Evolutionary conservation across 2,797 vertebrate genomes (phyloP).

Genomic region (Dromococcyx pavoninus): DNA sequence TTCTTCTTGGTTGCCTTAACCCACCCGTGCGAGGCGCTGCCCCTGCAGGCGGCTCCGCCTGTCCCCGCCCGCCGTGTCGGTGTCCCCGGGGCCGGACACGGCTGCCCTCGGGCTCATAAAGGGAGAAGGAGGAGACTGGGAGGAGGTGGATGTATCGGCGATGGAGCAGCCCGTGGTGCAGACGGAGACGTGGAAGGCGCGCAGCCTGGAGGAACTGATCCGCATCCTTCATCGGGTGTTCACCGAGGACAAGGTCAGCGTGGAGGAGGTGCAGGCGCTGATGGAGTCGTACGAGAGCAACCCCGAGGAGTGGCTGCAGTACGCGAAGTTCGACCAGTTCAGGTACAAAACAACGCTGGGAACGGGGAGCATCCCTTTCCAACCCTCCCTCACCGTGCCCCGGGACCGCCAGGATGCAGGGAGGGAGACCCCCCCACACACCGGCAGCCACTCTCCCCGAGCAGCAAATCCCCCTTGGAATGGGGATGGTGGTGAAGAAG

Average conservation of each 20-base stretch:
- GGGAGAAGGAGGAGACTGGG: constrained; percentile 1
- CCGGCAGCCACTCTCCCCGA: no score
- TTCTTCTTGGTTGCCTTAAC: no score
- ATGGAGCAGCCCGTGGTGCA: constrained; percentile 89
- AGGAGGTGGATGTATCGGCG: neutral
- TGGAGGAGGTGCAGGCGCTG: constrained; percentile 88
- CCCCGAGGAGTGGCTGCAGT: constrained; percentile 87
- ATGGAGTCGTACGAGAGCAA: constrained; percentile 93
- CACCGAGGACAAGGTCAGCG: constrained; percentile 81
- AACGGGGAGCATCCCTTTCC: no score
- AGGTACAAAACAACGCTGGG: constrained; percentile 74
- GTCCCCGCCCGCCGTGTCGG: neutral
- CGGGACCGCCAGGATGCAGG: no score
- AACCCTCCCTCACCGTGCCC: no score
- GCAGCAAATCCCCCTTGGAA: no score
- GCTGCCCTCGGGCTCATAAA: constrained; percentile 54
- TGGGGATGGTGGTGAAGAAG: no score
- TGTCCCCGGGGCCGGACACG: neutral
- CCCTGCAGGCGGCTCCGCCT: neutral
- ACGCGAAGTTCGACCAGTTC: constrained; percentile 89
- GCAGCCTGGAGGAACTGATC: constrained; percentile 84
- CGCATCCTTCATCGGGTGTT: constrained; percentile 85
- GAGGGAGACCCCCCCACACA: no score
- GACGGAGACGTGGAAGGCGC: constrained; percentile 83
- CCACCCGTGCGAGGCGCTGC: neutral